Evolutionary conservation across 2,113 vertebrate genomes (phyloP).

Genomic region (Lophochroa leadbeateri): DNA sequence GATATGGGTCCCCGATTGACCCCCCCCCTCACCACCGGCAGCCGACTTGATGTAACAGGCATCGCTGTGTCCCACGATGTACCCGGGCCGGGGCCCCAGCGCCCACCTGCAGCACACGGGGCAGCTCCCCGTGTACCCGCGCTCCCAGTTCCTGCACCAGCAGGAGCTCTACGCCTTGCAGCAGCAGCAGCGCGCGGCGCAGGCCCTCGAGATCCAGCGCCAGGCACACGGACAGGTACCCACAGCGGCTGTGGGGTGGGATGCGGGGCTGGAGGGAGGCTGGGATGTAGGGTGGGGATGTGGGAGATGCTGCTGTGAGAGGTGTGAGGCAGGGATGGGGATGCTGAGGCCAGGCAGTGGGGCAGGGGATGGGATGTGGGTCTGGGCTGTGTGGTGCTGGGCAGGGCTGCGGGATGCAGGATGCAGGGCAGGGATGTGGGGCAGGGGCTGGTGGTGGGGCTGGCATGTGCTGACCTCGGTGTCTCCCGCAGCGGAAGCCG

Average conservation of each 20-base stretch:
- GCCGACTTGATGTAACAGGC: slow-evolving; percentile 97
- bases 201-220: slow-evolving; percentile 77
- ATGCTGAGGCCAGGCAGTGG: background rate
- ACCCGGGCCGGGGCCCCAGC: slow-evolving; percentile 85
- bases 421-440: no score
- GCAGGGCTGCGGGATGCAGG: background rate
- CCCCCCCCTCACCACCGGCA: background rate
- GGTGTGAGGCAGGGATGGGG: background rate
- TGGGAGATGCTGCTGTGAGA: background rate
- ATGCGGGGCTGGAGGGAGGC: background rate
- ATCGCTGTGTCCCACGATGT: slow-evolving; percentile 94
- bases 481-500: slow-evolving; percentile 80
- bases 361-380: background rate
- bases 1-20: background rate
- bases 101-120: slow-evolving; percentile 94
- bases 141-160: slow-evolving; percentile 94
- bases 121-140: slow-evolving; percentile 87
- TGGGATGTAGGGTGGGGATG: background rate
- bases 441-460: background rate
- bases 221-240: slow-evolving; percentile 63
- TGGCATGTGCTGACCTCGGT: fast-evolving
- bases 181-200: slow-evolving; percentile 82
- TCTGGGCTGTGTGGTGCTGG: background rate
- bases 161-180: slow-evolving; percentile 94
- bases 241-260: background rate